Base-by-base conservation (phyloP, 2,888 invertebrate species). In the Leistus spinibarbis region DNA sequence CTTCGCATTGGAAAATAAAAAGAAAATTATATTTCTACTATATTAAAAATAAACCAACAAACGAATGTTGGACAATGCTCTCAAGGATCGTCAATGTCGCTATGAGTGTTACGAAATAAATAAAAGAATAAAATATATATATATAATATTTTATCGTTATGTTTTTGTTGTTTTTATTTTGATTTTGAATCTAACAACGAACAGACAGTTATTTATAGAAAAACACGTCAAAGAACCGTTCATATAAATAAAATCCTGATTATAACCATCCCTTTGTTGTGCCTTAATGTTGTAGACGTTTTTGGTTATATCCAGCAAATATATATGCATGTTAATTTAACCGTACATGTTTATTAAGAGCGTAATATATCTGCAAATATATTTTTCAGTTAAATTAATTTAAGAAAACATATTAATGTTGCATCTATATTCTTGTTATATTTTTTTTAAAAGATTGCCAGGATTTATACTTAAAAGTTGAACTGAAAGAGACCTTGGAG, bases 21-120 rank as follows among this genome's bases (percentile, higher is more conserved):
- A 20, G 3, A 20, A 63, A 20, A 63, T 20, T 22, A 63, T 63
- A 40, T 67, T 67, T 62, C 23, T 60, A 67, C 68, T 68, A 40
- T 40, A 5, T 1, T 40, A 7, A 27, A 40, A 40, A 40, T 13
- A 20, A 65, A 64, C 16, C 54, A 54, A 19, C 60, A 19, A 20
- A 19, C 24, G 19, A 40, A 54, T 67, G 75, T 75, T 75, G 75
- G 69, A 68, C 75, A 75, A 74, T 63, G 75, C 75, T 75, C 75
- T 75, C 75, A 75, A 75, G 75, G 75, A 73, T 56, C 73, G 67
- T 73, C 22, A 66, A 53, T 68, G 73, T 75, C 75, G 75, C 75
- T 75, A 67, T 75, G 56, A 75, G 62, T 75, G 75, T 75, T 75
- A 69, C 69, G 69, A 75, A 69, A 72, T 64, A 65, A 16, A 62